These are phyloP conservation scores for Leptarthrus brevirostris DNA, from an alignment of 2,888 invertebrate species.

Conservation along the genomic window DNA sequence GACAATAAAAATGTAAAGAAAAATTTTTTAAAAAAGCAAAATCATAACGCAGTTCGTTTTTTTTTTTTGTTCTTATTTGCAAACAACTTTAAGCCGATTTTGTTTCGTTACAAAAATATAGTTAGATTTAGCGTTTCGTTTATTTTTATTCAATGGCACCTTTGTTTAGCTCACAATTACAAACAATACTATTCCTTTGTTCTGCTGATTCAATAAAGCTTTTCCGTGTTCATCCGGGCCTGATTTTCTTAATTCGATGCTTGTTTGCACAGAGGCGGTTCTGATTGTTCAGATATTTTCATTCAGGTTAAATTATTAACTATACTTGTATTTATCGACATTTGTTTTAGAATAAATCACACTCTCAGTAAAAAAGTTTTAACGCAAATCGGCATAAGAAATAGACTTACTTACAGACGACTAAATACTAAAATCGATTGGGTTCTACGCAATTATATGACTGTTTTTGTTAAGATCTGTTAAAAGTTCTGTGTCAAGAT, in stretches of 20 bases:
- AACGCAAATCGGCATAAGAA: conserved; percentile 22
- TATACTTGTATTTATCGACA: conserved; percentile 11
- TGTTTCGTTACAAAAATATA: conserved; percentile 25
- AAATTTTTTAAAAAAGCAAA: background rate
- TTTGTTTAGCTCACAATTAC: conserved; percentile 10
- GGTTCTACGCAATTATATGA: conserved; percentile 65
- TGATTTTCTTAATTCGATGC: conserved; percentile 13
- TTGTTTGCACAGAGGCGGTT: background rate
- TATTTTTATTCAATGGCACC: conserved; percentile 30
- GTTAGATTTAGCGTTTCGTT: conserved; percentile 9
- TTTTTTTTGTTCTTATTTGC: background rate
- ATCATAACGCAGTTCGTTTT: background rate
- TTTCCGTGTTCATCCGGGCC: background rate
- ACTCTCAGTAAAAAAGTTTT: conserved; percentile 36
- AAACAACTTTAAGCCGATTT: conserved; percentile 12
- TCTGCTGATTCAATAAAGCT: conserved; percentile 3
- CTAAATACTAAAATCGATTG: conserved; percentile 14
- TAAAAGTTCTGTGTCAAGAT: conserved; percentile 64
- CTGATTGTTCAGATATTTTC: background rate
- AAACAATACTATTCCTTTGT: conserved; percentile 17
- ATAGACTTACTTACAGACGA: conserved; percentile 10
- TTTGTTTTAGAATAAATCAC: conserved; percentile 18
- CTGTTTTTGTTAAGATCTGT: conserved; percentile 67
- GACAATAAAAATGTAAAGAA: too few species aligned
- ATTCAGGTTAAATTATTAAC: background rate